Evolutionary conservation across 1,140 invertebrate species (phyloP), one percentile per base, ranked within the genome.

Genomic region (Drosophila seguyi): DNA sequence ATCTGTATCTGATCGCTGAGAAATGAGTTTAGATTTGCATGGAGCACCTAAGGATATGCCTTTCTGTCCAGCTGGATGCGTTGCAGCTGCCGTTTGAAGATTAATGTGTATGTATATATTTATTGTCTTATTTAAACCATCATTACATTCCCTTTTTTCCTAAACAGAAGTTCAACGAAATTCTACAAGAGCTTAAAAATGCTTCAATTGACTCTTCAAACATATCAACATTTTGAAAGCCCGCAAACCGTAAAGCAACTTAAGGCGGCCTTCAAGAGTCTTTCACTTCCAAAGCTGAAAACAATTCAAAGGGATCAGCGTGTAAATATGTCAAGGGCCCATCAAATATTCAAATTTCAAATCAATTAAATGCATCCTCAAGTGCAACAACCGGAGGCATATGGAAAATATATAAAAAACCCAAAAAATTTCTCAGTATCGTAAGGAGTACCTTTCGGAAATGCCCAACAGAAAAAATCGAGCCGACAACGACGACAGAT

Each of bases 341-440:
- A 76, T 76, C 62, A 58, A 68, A 76, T 68, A 76, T 47, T 76
- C 27, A 76, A 76, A 76, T 55, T 67, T 53, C 10, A 39, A 65
- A 59, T 67, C 62, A 76, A 67, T 76, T 59, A 76, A 58, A 57
- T 50, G 56, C 52, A 45, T 16, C 20, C 44, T 68, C 38, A 76
- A 59, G 72, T 58, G 47, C 62, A 59, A 18, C 39, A 22, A 22
- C 13, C 52, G 14, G 4, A 34, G 36, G 13, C 34, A 36, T 45
- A 31, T 36, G 3, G 20, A 47, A 20, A 52, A 3, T 11, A 50
- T 27, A 31, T 3, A 50, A 50, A 50, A 27, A 38, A n/a, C n/a
- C 14, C 25, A 7, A n/a, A 3, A n/a, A 29, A 39, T 72, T 72
- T 72, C 34, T 57, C 13, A 41, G 50, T 39, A 69, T 55, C 25